Percentiles rank a stretch among this genome's conserved stretches.
Evolutionary conservation across 2,888 invertebrate species (phyloP).

Genomic region (Melolontha melolontha): DNA sequence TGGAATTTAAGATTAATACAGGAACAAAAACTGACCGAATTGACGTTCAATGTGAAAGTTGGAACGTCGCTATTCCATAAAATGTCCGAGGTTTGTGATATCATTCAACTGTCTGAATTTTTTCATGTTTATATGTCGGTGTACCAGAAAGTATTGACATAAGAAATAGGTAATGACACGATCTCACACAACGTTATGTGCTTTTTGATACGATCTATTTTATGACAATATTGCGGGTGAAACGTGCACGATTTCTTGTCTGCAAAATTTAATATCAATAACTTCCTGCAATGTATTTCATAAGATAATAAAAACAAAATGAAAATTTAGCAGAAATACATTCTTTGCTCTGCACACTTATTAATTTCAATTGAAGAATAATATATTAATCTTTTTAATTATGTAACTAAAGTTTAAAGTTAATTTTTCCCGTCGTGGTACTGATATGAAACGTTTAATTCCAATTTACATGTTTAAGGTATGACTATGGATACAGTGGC

Average conservation of each 20-base stretch:
- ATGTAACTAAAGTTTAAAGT: too few relatives aligned
- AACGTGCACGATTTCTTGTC: not conserved
- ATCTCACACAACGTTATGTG: slow-evolving; percentile 5
- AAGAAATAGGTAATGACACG: not conserved
- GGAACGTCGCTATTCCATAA: slow-evolving; percentile 3
- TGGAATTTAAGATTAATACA: slow-evolving; percentile 2
- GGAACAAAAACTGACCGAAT: not conserved
- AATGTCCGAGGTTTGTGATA: slow-evolving; percentile 2
- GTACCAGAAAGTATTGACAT: not conserved
- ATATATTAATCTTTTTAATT: too few relatives aligned
- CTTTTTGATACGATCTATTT: slow-evolving; percentile 11
- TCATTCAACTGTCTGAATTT: slow-evolving; percentile 13
- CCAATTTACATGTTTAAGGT: too few relatives aligned
- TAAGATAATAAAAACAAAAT: not conserved
- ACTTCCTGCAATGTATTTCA: not conserved
- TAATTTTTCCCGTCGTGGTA: too few relatives aligned
- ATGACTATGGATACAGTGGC: too few relatives aligned
- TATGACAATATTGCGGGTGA: not conserved
- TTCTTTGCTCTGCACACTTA: too few relatives aligned
- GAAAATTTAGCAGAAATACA: too few relatives aligned
- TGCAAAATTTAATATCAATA: not conserved
- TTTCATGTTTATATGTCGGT: not conserved
- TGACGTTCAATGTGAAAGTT: slow-evolving; percentile 3
- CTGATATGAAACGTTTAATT: too few relatives aligned
- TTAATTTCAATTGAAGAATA: too few relatives aligned